phyloP scores from a whole-genome alignment of 2,113 vertebrate genomes.

The Oxyruncus cristatus region DNA sequence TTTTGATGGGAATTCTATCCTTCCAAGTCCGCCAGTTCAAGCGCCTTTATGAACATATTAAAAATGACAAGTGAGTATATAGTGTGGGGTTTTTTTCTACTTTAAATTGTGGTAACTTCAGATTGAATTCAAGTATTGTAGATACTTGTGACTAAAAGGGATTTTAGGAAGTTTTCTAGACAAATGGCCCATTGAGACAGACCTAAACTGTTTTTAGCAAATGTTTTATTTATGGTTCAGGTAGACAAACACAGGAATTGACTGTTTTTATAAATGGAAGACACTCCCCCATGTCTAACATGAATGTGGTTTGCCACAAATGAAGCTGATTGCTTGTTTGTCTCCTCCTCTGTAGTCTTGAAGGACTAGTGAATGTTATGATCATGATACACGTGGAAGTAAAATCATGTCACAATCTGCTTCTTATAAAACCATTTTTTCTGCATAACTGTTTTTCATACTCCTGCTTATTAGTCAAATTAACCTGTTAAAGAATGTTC shows the following conservation, averaged over 20 bases:
- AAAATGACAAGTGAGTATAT: conserved; percentile 94
- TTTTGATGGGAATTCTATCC: conserved; percentile 93
- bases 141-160: background rate
- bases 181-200: background rate
- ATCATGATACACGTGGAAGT: background rate
- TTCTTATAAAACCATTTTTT: background rate
- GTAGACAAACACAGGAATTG: background rate
- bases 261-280: background rate
- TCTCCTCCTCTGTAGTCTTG: background rate
- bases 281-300: background rate
- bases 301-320: background rate
- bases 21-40: conserved; percentile 99
- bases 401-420: background rate
- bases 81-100: background rate
- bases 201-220: background rate
- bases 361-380: background rate
- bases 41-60: conserved; percentile 99
- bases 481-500: background rate
- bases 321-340: background rate
- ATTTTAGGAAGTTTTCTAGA: background rate
- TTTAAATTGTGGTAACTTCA: background rate
- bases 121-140: background rate
- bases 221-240: background rate
- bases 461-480: background rate
- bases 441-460: background rate